Percentiles rank a stretch among this genome's conserved stretches.
These are phyloP conservation scores for Drosophila kanapiae DNA, from an alignment of 1,140 invertebrate genomes.

Conservation along the genomic window DNA sequence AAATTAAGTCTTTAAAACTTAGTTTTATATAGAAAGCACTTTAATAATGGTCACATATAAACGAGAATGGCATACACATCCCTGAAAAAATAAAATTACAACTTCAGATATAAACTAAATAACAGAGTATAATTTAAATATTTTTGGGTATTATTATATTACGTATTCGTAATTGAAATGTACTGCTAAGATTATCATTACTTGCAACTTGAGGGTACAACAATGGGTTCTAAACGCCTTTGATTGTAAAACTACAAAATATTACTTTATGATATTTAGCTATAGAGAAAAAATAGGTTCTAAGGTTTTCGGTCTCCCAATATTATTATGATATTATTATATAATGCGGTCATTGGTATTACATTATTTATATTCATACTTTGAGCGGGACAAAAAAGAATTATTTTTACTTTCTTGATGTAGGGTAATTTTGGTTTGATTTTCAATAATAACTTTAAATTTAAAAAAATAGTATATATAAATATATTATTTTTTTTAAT, in stretches of 20 bases:
- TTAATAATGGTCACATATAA: constrained; percentile 9
- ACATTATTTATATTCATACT: neutral
- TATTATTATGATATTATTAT: neutral
- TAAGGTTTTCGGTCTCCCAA: neutral
- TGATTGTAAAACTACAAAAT: constrained; percentile 15
- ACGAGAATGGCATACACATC: constrained; percentile 3
- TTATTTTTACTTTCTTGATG: too few relatives aligned
- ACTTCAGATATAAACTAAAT: constrained; percentile 34
- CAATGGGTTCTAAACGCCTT: constrained; percentile 19
- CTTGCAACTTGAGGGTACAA: constrained; percentile 23
- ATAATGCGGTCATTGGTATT: neutral
- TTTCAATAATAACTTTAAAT: too few relatives aligned
- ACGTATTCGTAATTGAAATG: constrained; percentile 9
- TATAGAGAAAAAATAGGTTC: constrained; percentile 14
- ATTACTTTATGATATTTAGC: constrained; percentile 18
- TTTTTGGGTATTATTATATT: neutral
- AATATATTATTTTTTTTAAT: too few relatives aligned
- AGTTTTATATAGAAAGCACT: constrained; percentile 49
- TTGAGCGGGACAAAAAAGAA: too few relatives aligned
- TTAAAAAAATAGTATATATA: too few relatives aligned
- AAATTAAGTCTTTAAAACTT: constrained; percentile 41
- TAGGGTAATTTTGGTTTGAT: too few relatives aligned
- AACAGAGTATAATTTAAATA: constrained; percentile 23
- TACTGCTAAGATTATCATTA: neutral
- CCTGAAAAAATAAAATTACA: constrained; percentile 25